Percentiles rank a stretch among this genome's conserved stretches.
These are phyloP conservation scores for Lacerta bilineata DNA, from an alignment of 2,797 vertebrate genomes.

Conservation along the genomic window DNA sequence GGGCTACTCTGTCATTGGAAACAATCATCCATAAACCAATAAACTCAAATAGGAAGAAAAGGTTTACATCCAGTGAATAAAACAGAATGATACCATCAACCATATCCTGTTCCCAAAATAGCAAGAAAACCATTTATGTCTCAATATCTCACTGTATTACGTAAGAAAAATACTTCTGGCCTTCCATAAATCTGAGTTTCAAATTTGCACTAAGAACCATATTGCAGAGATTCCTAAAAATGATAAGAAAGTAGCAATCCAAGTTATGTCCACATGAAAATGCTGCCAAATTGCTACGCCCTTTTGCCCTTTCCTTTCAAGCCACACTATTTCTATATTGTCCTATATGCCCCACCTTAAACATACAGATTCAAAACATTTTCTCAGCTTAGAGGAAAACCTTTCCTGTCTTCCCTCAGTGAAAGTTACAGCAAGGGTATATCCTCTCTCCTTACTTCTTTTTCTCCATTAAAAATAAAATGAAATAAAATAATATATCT, in stretches of 20 bases:
- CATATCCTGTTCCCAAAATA: constrained; percentile 25
- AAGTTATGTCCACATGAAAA: constrained; percentile 21
- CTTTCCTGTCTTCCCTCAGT: not conserved
- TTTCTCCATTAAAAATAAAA: not conserved
- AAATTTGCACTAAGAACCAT: constrained; percentile 22
- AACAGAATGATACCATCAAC: constrained; percentile 34
- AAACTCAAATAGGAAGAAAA: not conserved
- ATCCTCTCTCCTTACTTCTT: rapidly evolving
- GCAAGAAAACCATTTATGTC: not conserved
- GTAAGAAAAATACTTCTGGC: not conserved
- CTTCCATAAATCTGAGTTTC: constrained; percentile 12
- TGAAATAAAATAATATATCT: not conserved
- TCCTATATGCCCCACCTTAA: not conserved
- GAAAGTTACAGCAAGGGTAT: not conserved
- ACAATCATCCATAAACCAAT: not conserved
- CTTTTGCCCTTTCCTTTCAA: constrained; percentile 15
- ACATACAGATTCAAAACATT: not conserved
- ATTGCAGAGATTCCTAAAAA: constrained; percentile 34
- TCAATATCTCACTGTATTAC: not conserved
- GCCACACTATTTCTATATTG: not conserved
- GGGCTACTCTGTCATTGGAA: not conserved
- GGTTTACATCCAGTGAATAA: constrained; percentile 11
- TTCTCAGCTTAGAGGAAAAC: rapidly evolving
- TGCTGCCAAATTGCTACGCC: constrained; percentile 25
- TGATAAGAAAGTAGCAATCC: not conserved